Conservation (phyloP, 2,888 invertebrate species). For the Ophion costatus region DNA sequence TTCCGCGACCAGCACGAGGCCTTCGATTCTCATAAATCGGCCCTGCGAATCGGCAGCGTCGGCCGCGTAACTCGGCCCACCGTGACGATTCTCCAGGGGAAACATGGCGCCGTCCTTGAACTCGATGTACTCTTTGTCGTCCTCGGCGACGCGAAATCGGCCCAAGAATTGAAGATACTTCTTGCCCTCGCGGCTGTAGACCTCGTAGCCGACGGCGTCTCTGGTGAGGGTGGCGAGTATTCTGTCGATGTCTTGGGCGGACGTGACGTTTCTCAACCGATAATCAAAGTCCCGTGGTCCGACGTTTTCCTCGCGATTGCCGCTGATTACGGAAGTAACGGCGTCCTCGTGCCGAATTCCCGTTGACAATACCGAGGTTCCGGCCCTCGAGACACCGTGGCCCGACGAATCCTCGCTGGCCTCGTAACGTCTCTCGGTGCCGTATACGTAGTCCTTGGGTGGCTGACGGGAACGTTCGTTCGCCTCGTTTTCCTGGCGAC, state of each 20-base stretch:
- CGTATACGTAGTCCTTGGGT: constrained; percentile 71
- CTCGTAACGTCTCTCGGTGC: constrained; percentile 72
- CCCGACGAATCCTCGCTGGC: constrained; percentile 22
- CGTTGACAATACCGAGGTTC: constrained; percentile 55
- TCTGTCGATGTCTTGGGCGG: constrained; percentile 72
- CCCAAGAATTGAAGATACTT: constrained; percentile 76
- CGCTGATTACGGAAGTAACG: constrained; percentile 64
- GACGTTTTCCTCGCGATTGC: constrained; percentile 76
- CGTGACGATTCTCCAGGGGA: constrained; percentile 75
- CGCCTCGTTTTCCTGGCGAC: constrained; percentile 66
- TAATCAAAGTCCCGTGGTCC: constrained; percentile 70
- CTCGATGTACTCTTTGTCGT: constrained; percentile 75
- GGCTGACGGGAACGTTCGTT: constrained; percentile 46
- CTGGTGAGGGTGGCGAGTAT: constrained; percentile 73
- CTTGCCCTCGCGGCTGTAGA: constrained; percentile 71
- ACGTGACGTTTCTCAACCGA: constrained; percentile 71
- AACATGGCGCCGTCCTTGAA: constrained; percentile 76
- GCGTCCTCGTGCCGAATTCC: constrained; percentile 47
- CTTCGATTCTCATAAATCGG: constrained; percentile 72
- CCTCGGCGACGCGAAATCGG: constrained; percentile 71
- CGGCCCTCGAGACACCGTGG: constrained; percentile 28
- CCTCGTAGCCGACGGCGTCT: constrained; percentile 70
- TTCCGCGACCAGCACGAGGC: constrained; percentile 74
- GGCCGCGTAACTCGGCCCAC: constrained; percentile 68
- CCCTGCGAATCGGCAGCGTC: constrained; percentile 60